Evolutionary conservation across 2,797 vertebrate species (phyloP).

Genomic region (Dendrocincla tyrannina): DNA sequence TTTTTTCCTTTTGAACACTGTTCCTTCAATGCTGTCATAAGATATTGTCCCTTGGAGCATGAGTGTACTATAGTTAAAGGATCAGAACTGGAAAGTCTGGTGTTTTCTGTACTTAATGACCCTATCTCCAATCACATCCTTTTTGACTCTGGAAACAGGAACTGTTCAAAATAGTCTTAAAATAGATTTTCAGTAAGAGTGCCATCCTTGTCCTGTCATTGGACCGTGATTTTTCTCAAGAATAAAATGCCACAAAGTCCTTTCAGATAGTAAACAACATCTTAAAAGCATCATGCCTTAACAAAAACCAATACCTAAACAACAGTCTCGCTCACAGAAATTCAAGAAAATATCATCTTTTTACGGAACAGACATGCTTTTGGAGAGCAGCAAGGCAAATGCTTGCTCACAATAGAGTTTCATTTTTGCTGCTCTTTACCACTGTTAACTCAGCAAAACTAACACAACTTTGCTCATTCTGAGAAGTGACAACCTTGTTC

Average conservation of each 20-base stretch:
- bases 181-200: not conserved
- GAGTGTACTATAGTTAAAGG: not conserved
- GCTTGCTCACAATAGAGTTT: not conserved
- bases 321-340: not conserved
- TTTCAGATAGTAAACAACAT: not conserved
- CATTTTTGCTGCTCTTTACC: not conserved
- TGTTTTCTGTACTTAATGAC: not conserved
- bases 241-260: not conserved
- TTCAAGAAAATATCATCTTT: not conserved
- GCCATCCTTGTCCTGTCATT: not conserved
- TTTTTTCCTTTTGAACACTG: not conserved
- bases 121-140: not conserved
- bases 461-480: accelerated
- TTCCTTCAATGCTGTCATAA: not conserved
- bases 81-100: not conserved
- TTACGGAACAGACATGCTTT: not conserved
- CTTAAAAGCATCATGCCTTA: not conserved
- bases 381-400: not conserved
- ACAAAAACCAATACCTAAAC: not conserved
- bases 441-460: not conserved
- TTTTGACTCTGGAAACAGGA: slow-evolving; percentile 16
- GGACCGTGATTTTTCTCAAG: not conserved
- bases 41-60: not conserved
- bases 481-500: not conserved
- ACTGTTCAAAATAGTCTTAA: slow-evolving; percentile 1